These are phyloP conservation scores for Aegithalos caudatus DNA, from an alignment of 2,113 vertebrate species.

Conservation along the genomic window DNA sequence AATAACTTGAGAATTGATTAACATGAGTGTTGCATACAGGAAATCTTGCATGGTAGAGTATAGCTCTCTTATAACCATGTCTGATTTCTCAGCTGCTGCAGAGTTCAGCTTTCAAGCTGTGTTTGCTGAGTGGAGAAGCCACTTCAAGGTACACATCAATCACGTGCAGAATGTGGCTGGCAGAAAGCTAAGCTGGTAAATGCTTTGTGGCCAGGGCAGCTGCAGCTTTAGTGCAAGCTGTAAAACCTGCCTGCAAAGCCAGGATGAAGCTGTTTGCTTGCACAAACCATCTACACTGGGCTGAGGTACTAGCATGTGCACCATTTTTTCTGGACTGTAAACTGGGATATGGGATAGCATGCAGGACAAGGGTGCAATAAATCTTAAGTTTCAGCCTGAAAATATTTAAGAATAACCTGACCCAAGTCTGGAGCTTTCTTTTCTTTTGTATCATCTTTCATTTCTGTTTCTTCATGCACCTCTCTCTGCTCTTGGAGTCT, in stretches of 20 bases:
- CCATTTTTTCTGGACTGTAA: neutral
- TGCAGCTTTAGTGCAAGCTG: neutral
- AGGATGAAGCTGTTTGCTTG: neutral
- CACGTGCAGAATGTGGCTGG: neutral
- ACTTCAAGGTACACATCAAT: neutral
- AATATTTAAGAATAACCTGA: neutral
- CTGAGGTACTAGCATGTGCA: neutral
- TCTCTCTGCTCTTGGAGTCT: neutral
- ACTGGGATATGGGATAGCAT: neutral
- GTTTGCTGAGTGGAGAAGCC: neutral
- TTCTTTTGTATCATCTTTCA: neutral
- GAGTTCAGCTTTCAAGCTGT: neutral
- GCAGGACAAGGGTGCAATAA: rapidly evolving
- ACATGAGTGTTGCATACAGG: neutral
- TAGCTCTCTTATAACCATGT: neutral
- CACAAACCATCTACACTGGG: neutral
- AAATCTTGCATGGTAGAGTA: neutral
- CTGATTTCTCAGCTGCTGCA: neutral
- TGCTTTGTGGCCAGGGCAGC: neutral
- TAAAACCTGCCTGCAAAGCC: neutral
- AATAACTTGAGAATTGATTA: neutral
- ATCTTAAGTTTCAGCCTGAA: neutral
- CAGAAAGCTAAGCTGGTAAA: neutral
- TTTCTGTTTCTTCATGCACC: neutral
- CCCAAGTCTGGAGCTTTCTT: neutral